Evolutionary conservation across 1,140 invertebrate species (phyloP), one percentile per base, ranked within the genome.

Genomic region (Drosophila novamexicana): DNA sequence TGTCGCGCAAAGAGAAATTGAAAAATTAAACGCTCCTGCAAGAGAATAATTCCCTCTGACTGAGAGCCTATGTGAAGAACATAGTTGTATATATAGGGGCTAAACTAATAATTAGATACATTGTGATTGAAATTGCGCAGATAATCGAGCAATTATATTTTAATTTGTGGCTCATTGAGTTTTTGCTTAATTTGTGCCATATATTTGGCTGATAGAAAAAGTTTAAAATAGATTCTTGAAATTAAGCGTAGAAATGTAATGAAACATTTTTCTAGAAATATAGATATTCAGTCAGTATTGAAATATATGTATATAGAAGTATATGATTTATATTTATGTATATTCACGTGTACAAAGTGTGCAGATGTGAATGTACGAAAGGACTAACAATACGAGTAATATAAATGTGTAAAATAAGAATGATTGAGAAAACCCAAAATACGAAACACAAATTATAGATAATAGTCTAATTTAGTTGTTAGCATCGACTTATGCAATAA

Each of bases 401-500:
- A 47, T 8, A 8, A 16, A 18, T 47, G 16, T 47, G 7, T 10
- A 9, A 61, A 44, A 16, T 12, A 4, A 34, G 9, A 47, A 65
- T 42, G 14, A 39, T 18, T 56, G 29, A n/a, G 5, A 37, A 14
- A 62, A 14, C 22, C 22, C 10, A 39, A 50, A 37, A 50, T n/a
- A 50, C 9, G 7, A 47, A 12, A 62, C 14, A 18, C 8, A 61
- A 49, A 65, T 5, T 6, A 56, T 6, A 32, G 5, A 14, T 4
- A 34, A 7, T 32, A 50, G 22, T 29, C 12, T 6, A 22, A 37
- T 54, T 62, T 70, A 63, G 14, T 47, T 22, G 10, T 39, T 39
- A 39, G 9, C 37, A 10, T 39, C 52, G 54, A 61, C 49, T 44
- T 61, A 61, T 68, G 57, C 44, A 59, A 59, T 37, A 50, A 47